Evolutionary conservation across 2,113 vertebrate species (phyloP).

Genomic region (Gopherus flavomarginatus): DNA sequence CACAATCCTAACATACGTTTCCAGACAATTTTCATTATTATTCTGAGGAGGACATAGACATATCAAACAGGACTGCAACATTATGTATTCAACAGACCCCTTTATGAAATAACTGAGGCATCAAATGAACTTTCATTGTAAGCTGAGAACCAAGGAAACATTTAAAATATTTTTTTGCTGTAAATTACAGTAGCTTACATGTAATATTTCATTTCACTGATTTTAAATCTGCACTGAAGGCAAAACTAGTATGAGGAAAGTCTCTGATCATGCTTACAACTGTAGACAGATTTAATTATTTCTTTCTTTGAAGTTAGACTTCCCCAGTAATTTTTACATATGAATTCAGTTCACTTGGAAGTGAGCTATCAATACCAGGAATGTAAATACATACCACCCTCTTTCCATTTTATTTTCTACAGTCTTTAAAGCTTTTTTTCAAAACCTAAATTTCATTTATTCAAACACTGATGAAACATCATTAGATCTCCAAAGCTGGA

Average conservation of each 20-base stretch:
- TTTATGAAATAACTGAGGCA: background rate
- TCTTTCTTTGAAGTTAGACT: constrained; percentile 64
- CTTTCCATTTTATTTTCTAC: background rate
- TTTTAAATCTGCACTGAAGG: constrained; percentile 47
- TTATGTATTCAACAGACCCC: constrained; percentile 26
- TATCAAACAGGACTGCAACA: constrained; percentile 15
- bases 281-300: constrained; percentile 49
- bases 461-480: background rate
- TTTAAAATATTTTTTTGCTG: constrained; percentile 61
- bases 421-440: background rate
- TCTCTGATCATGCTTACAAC: constrained; percentile 62
- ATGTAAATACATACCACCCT: background rate
- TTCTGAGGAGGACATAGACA: background rate
- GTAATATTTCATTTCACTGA: constrained; percentile 40
- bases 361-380: background rate
- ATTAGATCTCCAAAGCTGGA: background rate
- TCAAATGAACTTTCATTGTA: constrained; percentile 43
- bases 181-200: constrained; percentile 36
- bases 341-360: background rate
- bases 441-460: background rate
- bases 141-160: constrained; percentile 60
- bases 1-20: constrained; percentile 8
- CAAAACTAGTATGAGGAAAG: constrained; percentile 15
- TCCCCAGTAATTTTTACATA: constrained; percentile 31
- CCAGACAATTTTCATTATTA: constrained; percentile 14